Evolutionary conservation across 2,797 vertebrate genomes (phyloP), one percentile per base, ranked within the genome.

Genomic region (Sternotherus odoratus): DNA sequence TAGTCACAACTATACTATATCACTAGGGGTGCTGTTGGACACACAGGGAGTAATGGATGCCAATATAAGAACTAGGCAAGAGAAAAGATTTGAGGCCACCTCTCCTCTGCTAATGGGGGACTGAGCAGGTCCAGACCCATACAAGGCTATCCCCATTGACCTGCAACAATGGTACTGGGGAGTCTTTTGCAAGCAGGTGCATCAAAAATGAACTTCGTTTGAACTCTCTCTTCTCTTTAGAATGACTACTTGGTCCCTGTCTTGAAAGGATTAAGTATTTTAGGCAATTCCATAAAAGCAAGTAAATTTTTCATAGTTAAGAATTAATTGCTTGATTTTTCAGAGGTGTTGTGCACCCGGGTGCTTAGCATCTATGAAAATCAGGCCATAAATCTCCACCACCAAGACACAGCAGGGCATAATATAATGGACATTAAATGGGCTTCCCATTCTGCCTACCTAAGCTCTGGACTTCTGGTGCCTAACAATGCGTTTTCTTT

Each of bases 401-500:
- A 84, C 89, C 48, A 90, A 72, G 51, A 85, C 89, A 86, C 60
- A 50, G 72, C 39, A 80, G 63, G 93, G 57, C 82, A 88, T 39
- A 84, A 54, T 80, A 8, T 93, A 92, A 92, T 94, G 85, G 85
- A 60, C n/a, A 53, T 92, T 81, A 90, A 85, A 16, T 87, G 87
- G 63, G 15, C 79, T 94, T 84, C 84, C 78, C 85, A 72, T 39
- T 30, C 63, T 8, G 43, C 36, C 87, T 82, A 90, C 36, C 87
- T 82, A 90, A 88, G 53, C 43, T 82, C n/a, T 92, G 82, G 85
- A 75, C 92, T 92, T 54, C 49, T 86, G 24, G 88, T 91, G n/a
- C 46, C 53, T 63, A 72, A 85, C 43, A 51, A 17, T 46, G 39
- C 1, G 0, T 89, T 69, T 75, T 78, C 75, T 92, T 86, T 0